Evolutionary conservation across 2,888 invertebrate species (phyloP), one percentile per base, ranked within the genome.

Genomic region (Noctua janthina): DNA sequence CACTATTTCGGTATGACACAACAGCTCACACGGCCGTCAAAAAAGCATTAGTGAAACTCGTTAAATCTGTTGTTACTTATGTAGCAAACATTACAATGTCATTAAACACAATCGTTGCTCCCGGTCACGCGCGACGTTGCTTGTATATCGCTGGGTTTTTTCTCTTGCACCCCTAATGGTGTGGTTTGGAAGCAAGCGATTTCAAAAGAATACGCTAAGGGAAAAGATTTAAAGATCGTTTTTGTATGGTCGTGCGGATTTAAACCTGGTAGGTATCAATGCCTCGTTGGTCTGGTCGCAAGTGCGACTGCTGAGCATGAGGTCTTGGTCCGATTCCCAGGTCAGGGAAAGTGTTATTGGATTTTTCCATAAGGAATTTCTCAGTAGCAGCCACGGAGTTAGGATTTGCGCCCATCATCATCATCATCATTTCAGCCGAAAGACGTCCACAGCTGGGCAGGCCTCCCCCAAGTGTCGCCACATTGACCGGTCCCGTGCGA

Each of bases 31-130:
- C 29, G 15, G n/a, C 49, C 77, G 67, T 74, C 78, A 79, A 74
- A 80, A 85, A 79, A 74, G 49, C 86, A 89, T 89, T 86, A 87
- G 80, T 85, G 85, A 73, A 78, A 79, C 49, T 82, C 78, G 81
- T 87, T 78, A 87, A 83, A 84, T 81, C 76, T 87, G 77, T 78
- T 67, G 68, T 59, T 83, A 81, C 77, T 83, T 82, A 73, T 78
- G 79, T 83, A 81, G 84, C 85, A 70, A 90, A 90, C 94, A 95
- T 95, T 94, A 95, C 93, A 93, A 91, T 90, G 93, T 93, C 95
- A 93, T 94, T 94, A 94, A 92, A 90, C 76, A 90, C 91, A 89
- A 93, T 94, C 91, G 88, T 80, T 78, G 81, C 85, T 68, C 89
- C 94, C 88, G 87, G 94, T 94, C 94, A 94, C 94, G 94, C 88